These are phyloP conservation scores for Gymnocheta viridis DNA, from an alignment of 2,888 invertebrate species.

Conservation along the genomic window DNA sequence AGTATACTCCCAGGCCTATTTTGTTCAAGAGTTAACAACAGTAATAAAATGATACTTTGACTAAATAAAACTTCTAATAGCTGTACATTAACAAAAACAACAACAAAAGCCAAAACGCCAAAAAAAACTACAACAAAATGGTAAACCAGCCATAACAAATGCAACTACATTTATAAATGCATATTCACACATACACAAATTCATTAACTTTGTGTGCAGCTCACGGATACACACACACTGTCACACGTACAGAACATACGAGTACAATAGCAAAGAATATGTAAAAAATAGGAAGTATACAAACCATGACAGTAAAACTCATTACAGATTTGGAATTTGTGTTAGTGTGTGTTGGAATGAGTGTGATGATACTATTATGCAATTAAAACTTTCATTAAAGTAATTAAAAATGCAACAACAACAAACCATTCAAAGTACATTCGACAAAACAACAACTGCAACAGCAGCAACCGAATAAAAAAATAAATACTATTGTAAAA, in stretches of 20 bases:
- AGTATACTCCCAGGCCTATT: neutral
- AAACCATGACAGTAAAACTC: constrained; percentile 62
- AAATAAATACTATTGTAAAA: constrained; percentile 38
- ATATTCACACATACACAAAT: constrained; percentile 41
- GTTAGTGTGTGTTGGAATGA: constrained; percentile 31
- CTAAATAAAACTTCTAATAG: constrained; percentile 60
- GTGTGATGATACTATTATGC: constrained; percentile 72
- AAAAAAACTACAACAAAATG: constrained; percentile 36
- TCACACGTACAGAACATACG: neutral
- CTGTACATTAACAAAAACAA: constrained; percentile 48
- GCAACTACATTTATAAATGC: constrained; percentile 35
- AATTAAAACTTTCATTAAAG: constrained; percentile 81
- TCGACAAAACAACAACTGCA: constrained; percentile 26
- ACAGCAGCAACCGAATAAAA: constrained; percentile 1
- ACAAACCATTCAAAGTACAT: constrained; percentile 44
- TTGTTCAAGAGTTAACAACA: constrained; percentile 32
- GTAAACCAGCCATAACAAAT: constrained; percentile 55
- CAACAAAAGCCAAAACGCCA: neutral
- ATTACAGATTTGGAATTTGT: constrained; percentile 60
- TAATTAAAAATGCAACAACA: constrained; percentile 81
- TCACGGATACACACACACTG: neutral
- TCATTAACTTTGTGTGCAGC: constrained; percentile 28
- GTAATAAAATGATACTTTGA: constrained; percentile 60
- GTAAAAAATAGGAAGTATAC: constrained; percentile 32
- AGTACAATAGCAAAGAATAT: constrained; percentile 21